phyloP scores from a whole-genome alignment of 2,797 vertebrate species.

The Erpetoichthys calabaricus region DNA sequence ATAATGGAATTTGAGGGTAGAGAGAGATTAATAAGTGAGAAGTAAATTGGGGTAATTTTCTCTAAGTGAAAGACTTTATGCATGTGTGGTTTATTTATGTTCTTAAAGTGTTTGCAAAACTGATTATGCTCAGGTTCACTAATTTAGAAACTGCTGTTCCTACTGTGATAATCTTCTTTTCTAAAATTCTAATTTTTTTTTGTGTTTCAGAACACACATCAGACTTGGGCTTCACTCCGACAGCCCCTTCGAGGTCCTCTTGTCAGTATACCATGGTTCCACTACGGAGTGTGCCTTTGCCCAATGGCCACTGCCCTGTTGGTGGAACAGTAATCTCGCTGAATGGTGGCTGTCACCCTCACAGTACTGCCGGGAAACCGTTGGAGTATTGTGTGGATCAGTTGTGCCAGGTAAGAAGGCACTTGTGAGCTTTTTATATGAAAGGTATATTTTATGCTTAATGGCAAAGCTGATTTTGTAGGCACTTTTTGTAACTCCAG shows the following conservation, averaged over 20 bases:
- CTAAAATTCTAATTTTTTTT: slow-evolving; percentile 7
- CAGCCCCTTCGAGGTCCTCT: slow-evolving; percentile 60
- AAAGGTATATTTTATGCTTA: no score
- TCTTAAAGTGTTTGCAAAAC: neutral
- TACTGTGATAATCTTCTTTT: slow-evolving; percentile 3
- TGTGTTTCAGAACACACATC: slow-evolving; percentile 70
- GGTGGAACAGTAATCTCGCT: slow-evolving; percentile 19
- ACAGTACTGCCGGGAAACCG: slow-evolving; percentile 45
- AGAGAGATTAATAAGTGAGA: no score
- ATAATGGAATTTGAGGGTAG: no score
- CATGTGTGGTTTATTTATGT: no score
- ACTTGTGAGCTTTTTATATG: neutral
- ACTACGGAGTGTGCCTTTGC: slow-evolving; percentile 61
- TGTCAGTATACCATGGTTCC: slow-evolving; percentile 97
- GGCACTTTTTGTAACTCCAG: no score
- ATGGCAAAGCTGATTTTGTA: no score
- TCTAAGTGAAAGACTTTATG: no score
- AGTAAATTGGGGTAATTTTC: no score
- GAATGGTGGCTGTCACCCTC: slow-evolving; percentile 40
- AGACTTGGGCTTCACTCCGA: slow-evolving; percentile 71
- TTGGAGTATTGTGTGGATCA: slow-evolving; percentile 49
- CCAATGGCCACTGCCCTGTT: slow-evolving; percentile 52
- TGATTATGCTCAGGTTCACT: neutral
- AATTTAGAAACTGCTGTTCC: no score
- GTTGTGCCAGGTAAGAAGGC: slow-evolving; percentile 57